Evolutionary conservation across 23 tunicate genomes (phyloP).

Genomic region (Styela clava): DNA sequence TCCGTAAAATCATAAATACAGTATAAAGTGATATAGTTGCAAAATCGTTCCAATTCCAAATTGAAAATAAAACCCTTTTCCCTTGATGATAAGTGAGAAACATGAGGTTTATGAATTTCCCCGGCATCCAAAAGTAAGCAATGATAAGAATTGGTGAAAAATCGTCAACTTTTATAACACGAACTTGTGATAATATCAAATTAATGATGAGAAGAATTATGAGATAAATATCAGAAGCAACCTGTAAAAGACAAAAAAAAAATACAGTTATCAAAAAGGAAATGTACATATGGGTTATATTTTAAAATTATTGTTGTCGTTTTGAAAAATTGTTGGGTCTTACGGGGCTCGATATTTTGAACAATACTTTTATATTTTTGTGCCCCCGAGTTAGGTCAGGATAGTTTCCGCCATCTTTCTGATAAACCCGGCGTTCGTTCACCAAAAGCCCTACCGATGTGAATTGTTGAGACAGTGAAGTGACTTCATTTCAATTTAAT

Average conservation of each 20-base stretch:
- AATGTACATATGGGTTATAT: no score
- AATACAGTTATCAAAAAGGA: not conserved
- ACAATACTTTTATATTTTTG: no score
- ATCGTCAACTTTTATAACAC: not conserved
- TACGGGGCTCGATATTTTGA: no score
- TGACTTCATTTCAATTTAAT: no score
- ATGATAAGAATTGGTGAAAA: slow-evolving; percentile 11
- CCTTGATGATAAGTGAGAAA: slow-evolving; percentile 30
- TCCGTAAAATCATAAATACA: slow-evolving; percentile 10
- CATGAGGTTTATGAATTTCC: slow-evolving; percentile 12
- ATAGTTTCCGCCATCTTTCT: no score
- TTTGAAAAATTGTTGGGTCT: no score
- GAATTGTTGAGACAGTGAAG: no score
- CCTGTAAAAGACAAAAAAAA: slow-evolving; percentile 8
- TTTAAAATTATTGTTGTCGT: no score
- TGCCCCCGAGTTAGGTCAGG: no score
- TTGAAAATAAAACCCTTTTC: slow-evolving; percentile 18
- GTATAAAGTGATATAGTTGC: slow-evolving; percentile 9
- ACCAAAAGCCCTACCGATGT: no score
- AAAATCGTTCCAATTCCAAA: slow-evolving; percentile 34
- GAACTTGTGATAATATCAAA: slow-evolving; percentile 4
- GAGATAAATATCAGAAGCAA: slow-evolving; percentile 16
- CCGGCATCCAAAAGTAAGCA: slow-evolving; percentile 31
- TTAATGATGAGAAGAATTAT: slow-evolving; percentile 8
- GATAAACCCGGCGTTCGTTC: no score